Conservation (phyloP, 1,140 invertebrate genomes). For the Drosophila miranda region DNA sequence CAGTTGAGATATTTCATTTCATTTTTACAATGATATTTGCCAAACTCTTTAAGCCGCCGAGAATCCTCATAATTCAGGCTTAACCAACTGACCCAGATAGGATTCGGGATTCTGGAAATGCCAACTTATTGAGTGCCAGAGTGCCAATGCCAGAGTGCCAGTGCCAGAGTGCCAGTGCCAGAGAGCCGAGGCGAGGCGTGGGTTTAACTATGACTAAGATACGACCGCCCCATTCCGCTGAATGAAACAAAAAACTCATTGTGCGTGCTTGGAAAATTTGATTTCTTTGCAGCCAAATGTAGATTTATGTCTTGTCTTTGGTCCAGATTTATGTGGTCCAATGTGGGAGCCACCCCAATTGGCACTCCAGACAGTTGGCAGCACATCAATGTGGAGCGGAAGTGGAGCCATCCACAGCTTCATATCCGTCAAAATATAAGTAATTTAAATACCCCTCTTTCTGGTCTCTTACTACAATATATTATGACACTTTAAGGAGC, state of each 20-base stretch:
- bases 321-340: slow-evolving; percentile 36
- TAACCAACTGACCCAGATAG: slow-evolving; percentile 36
- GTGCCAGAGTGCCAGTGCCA: slow-evolving; percentile 3
- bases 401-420: background rate
- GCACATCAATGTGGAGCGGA: background rate
- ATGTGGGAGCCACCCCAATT: slow-evolving; percentile 40
- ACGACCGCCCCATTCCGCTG: background rate
- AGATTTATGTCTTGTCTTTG: slow-evolving; percentile 45
- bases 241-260: background rate
- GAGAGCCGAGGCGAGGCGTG: too few species aligned
- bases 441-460: slow-evolving; percentile 18
- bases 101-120: slow-evolving; percentile 1
- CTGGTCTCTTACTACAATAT: too few species aligned
- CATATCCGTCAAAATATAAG: background rate
- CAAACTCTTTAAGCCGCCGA: slow-evolving; percentile 48
- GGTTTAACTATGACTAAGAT: slow-evolving; percentile 23
- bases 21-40: slow-evolving; percentile 50
- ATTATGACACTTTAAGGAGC: background rate
- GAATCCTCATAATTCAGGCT: slow-evolving; percentile 23
- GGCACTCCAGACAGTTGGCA: slow-evolving; percentile 32
- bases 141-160: slow-evolving; percentile 3
- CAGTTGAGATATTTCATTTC: slow-evolving; percentile 38
- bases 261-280: slow-evolving; percentile 59
- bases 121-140: slow-evolving; percentile 24
- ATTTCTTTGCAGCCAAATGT: slow-evolving; percentile 41